Evolutionary conservation across 2,113 vertebrate species (phyloP), one percentile per base, ranked within the genome.

Genomic region (Sander lucioperca): DNA sequence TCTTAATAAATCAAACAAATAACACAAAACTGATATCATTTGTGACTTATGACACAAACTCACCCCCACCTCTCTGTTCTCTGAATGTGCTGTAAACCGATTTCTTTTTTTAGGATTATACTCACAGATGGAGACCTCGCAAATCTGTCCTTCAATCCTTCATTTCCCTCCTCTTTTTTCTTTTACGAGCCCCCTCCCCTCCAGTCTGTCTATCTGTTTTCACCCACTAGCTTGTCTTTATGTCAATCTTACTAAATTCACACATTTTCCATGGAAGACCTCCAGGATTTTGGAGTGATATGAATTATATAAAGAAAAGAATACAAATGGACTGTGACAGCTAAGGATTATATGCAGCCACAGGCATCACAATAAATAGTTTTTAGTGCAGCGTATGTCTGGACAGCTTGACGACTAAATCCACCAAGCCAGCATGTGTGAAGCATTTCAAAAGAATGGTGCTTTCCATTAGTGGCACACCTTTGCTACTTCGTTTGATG

Each of bases 121-220:
- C 82, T 86, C 90, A 89, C 94, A 95, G 93, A 95, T 94, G 93
- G 93, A 94, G 85, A 89, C 78, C 66, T 61, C 0, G 61, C 74
- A 92, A 91, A 92, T 93, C 91, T 92, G 87, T 84, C 76, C 69
- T 63, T 30, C 87, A 87, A 87, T 90, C 85, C 79, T 79, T 77
- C 84, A n/a, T 77, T 79, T 70, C 45, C 67, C 74, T 79, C 53
- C 66, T 71, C 30, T 65, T 68, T 45, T 43, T 43, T 71, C 25
- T 36, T 70, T 54, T 77, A 13, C 64, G 62, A 64, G 6, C 67
- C 50, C 23, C 64, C 48, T 19, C 13, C 19, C 78, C 50, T 43
- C 56, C 72, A 39, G 73, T 71, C 69, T 73, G 51, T 83, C 83
- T 83, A 27, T 73, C 84, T 63, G 48, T 73, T 85, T 86, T 75